Evolutionary conservation across 1,140 invertebrate species (phyloP), one percentile per base, ranked within the genome.

Genomic region (Panagrolaimus sp.): DNA sequence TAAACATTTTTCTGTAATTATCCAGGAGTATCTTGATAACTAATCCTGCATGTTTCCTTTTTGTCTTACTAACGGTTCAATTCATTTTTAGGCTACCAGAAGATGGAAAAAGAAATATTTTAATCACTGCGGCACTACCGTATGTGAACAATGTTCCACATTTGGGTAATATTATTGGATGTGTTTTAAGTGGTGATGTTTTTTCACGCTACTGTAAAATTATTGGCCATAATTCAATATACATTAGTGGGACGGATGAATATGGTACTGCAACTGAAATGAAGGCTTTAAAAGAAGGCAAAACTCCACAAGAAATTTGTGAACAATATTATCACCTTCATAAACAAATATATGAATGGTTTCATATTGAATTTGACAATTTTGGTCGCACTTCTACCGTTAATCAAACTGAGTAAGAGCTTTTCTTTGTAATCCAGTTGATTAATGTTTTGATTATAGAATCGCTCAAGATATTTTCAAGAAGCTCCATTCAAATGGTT

Each of bases 101-200:
- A 44, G 67, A 67, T 24, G 76, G 76, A 10, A 62, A 68, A 44
- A 62, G 73, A 24, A 99, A 98, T 85, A 86, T 98, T 62, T 84
- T 99, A 21, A 90, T 99, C 17, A 96, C 95, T 0, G 94, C 94
- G 63, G 94, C 96, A 14, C 84, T 99, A 44, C 96, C 96, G 0
- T 99, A 99, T 84, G 96, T 99, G 0, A 99, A 99, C 84, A 99
- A 99, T 86, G 92, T 99, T 28, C 96, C 96, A 24, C 96, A 99
- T 88, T 87, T 99, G 63, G 96, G 96, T 6, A 99, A 98, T 84
- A 98, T 99, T 75, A 97, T 99, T 83, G 96, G 96, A 48, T 97
- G 94, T 86, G 94, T 97, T 24, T 87, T 99, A 14, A 98, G 95
- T 38, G 95, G 92, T 24, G 96, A 99, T 85, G 95, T 98, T 73